Evolutionary conservation across 2,113 vertebrate species (phyloP).

Genomic region (Varanus salvator): DNA sequence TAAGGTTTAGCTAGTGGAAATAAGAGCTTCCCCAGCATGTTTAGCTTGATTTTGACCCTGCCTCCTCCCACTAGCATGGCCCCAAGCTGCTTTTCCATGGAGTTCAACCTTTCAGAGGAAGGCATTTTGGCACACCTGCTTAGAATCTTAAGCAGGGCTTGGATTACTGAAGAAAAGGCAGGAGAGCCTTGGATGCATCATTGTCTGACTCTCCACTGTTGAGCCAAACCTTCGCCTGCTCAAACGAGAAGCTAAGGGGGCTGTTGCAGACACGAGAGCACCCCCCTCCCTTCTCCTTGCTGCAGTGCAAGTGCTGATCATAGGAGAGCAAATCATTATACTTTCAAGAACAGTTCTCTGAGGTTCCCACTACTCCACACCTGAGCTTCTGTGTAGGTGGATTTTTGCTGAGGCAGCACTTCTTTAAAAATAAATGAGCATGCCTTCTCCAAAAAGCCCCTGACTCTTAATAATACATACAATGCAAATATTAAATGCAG

Average conservation of each 20-base stretch:
- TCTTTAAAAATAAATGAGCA: not conserved
- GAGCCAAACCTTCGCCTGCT: not conserved
- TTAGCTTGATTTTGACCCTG: too few species aligned
- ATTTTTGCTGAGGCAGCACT: not conserved
- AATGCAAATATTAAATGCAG: not conserved
- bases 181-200: not conserved
- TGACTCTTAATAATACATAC: not conserved
- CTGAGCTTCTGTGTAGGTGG: slow-evolving; percentile 6
- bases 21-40: too few species aligned
- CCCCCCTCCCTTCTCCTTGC: not conserved
- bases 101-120: too few species aligned
- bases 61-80: too few species aligned
- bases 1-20: too few species aligned
- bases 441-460: not conserved
- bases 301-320: too few species aligned
- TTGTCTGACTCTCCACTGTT: not conserved
- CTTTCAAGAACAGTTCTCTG: not conserved
- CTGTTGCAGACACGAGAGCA: not conserved
- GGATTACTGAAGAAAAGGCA: not conserved
- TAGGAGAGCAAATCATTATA: not conserved
- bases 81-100: too few species aligned
- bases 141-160: not conserved
- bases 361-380: not conserved
- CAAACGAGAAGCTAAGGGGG: not conserved
- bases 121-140: too few species aligned